A percentile compares a stretch with the other conserved stretches of the same genome.
Conservation (phyloP, 1,140 invertebrate genomes). For the Maniola jurtina region DNA sequence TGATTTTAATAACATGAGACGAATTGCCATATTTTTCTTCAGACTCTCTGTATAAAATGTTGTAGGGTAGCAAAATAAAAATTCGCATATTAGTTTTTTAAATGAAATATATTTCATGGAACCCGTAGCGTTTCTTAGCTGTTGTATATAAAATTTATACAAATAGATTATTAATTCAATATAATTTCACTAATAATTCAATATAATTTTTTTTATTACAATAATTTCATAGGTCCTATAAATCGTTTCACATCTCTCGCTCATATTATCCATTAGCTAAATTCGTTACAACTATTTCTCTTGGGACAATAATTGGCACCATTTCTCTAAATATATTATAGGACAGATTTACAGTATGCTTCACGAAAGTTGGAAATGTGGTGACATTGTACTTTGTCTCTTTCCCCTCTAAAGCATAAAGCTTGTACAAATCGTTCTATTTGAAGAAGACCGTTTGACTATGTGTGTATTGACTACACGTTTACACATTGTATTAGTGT, state of each 20-base stretch:
- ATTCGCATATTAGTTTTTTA: constrained; percentile 52
- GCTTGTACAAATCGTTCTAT: too few species aligned
- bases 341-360: constrained; percentile 21
- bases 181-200: constrained; percentile 52
- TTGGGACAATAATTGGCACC: constrained; percentile 71
- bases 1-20: too few species aligned
- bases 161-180: constrained; percentile 64
- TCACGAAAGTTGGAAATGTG: neutral
- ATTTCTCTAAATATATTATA: constrained; percentile 55
- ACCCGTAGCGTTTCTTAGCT: constrained; percentile 78
- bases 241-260: constrained; percentile 45
- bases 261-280: constrained; percentile 47
- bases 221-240: constrained; percentile 56
- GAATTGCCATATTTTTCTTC: too few species aligned
- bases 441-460: too few species aligned
- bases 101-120: constrained; percentile 75
- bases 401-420: too few species aligned
- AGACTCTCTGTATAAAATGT: too few species aligned
- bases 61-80: constrained; percentile 39
- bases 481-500: too few species aligned
- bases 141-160: constrained; percentile 74
- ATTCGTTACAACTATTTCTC: constrained; percentile 58
- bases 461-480: too few species aligned
- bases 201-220: constrained; percentile 43
- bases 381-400: too few species aligned